Conservation (phyloP, 2,888 invertebrate genomes). For the Drosophila kanekoi region DNA sequence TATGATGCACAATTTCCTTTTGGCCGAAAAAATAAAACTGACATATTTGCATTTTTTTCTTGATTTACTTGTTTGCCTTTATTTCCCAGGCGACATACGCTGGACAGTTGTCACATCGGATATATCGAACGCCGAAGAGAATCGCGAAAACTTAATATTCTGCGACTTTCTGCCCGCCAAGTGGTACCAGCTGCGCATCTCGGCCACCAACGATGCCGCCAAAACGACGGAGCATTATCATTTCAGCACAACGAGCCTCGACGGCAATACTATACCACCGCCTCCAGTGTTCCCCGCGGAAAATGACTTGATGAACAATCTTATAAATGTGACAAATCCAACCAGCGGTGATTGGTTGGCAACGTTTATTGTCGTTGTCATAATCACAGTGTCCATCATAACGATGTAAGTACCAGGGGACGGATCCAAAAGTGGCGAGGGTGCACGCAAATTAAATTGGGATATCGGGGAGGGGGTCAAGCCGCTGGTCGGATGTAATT, state of each 20-base stretch:
- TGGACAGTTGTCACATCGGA: constrained; percentile 85
- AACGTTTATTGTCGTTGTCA: constrained; percentile 83
- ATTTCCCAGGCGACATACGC: constrained; percentile 82
- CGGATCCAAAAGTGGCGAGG: not conserved
- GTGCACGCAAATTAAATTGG: constrained; percentile 45
- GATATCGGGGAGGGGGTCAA: constrained; percentile 1
- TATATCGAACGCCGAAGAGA: constrained; percentile 85
- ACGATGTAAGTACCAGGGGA: constrained; percentile 81
- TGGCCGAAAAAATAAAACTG: not conserved
- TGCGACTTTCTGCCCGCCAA: constrained; percentile 87
- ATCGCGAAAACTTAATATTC: constrained; percentile 85
- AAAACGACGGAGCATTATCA: constrained; percentile 88
- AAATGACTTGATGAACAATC: constrained; percentile 84
- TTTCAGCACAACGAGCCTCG: constrained; percentile 87
- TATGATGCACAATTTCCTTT: constrained; percentile 61
- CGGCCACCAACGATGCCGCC: constrained; percentile 88
- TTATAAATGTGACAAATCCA: constrained; percentile 83
- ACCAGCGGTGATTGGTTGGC: constrained; percentile 84
- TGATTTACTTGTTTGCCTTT: constrained; percentile 1
- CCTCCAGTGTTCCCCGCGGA: constrained; percentile 83
- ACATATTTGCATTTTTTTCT: constrained; percentile 6
- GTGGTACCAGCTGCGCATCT: constrained; percentile 87
- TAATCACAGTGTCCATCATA: constrained; percentile 83
- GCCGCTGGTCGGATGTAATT: constrained; percentile 38
- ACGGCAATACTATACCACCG: constrained; percentile 85